Base-by-base conservation (phyloP, 2,888 invertebrate species). In the Andrena bucephala region DNA sequence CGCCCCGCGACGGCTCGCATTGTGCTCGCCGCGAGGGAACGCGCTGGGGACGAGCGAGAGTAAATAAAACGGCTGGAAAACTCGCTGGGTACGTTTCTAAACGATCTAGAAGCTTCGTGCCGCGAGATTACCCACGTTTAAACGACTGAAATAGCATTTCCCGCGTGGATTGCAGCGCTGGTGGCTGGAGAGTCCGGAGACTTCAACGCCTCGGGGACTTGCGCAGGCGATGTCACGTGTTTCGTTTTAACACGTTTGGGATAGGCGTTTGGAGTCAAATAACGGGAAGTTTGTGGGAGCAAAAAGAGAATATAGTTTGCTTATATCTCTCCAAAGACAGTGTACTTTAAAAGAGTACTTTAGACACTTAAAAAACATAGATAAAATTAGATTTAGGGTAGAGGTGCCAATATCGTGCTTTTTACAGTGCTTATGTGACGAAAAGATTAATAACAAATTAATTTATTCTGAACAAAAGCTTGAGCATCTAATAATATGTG, bases 1-100 rank as follows among this genome's bases (percentile, higher is more conserved):
- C 75, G 71, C 82, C 72, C 29, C 42, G 67, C 79, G 20, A 42
- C 24, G 50, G 63, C 73, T 60, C n/a, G 57, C 59, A 67, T 63
- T 52, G 82, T 54, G 57, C 31, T 2, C 29, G 36, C 52, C 50
- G 48, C 33, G 59, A 31, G 63, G 31, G 42, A 72, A 60, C 62
- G 70, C 57, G 16, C 2, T 10, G n/a, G 27, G 50, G 81, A 81
- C 81, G 62, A 67, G 50, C 62, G 48, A 8, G 52, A 62, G 54
- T n/a, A 67, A 67, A 67, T 62, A 29, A 27, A 72, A 80, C 27
- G n/a, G n/a, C 7, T 27, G 6, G 24, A 72, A 72, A 48, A 63
- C 42, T 62, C 7, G 1, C 33, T 24, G 10, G 1, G 1, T 0
- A 24, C 2, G n/a, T 7, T 73, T 57, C 20, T 20, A 8, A n/a